Base-by-base conservation (phyloP, 2,888 invertebrate genomes). In the Tuta absoluta region DNA sequence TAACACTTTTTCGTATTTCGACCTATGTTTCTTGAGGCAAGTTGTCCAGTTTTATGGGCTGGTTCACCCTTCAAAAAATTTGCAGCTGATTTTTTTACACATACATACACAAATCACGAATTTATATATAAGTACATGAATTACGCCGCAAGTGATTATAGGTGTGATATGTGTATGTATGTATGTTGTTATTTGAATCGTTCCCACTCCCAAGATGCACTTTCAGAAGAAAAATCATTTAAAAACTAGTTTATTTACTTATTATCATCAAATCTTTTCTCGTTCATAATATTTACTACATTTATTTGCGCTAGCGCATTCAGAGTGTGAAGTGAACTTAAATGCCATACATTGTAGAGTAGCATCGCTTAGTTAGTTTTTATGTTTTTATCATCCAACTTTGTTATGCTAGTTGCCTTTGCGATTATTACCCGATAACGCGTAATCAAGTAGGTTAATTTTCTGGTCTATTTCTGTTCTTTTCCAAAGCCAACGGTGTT, bases 241-340 rank as follows among this genome's bases (percentile, higher is more conserved):
- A n/a, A n/a, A 33, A 33, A 33, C n/a, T 45, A 1, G n/a, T 45
- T 17, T 45, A 45, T 45, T 19, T 51, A 10, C 10, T 11, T 12
- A 12, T 17, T 23, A 23, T 3, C 3, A 19, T 19, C 19, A 5
- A 51, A 21, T 49, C 17, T 17, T 17, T 17, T 7, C 10, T 23
- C 11, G 8, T 19, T 21, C 51, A 7, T 11, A 21, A 2, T 4
- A 51, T 51, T 51, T 19, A 51, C 10, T 5, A 19, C 51, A 51
- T 8, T 5, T 21, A 21, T 19, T 3, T 51, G 51, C 51, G 21
- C 21, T 2, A 23, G 19, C 51, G 51, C 51, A 51, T 23, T 23
- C 23, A 51, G 51, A 51, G 51, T 51, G 19, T 51, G 51, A 51
- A 51, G 51, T 51, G 51, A 51, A 23, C 19, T 51, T 51, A 21